Percentiles rank a stretch among this genome's conserved stretches.
Conservation (phyloP, 2,888 invertebrate genomes). For the Sepiola atlantica region DNA sequence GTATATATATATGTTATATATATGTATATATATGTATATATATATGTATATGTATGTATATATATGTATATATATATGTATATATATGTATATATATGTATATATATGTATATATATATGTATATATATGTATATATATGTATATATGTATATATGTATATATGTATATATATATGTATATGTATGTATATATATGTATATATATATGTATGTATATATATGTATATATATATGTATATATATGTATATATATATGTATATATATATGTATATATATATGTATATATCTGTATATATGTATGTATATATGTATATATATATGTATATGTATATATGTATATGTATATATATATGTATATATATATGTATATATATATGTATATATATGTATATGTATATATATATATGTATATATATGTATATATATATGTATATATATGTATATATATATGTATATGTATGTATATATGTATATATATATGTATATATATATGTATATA, state of each 20-base stretch:
- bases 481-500: constrained; percentile 3
- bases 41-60: neutral
- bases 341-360: constrained; percentile 8
- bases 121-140: neutral
- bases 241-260: constrained; percentile 3
- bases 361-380: neutral
- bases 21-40: neutral
- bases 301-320: neutral
- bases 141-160: neutral
- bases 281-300: neutral
- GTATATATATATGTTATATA: neutral
- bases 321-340: neutral
- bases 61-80: neutral
- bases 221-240: neutral
- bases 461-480: neutral
- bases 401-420: neutral
- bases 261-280: neutral
- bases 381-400: constrained; percentile 6
- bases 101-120: neutral
- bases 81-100: neutral
- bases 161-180: neutral
- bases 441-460: neutral
- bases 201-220: constrained; percentile 17
- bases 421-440: neutral
- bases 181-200: neutral